Evolutionary conservation across 1,140 invertebrate genomes (phyloP).

Genomic region (Bursaphelenchus mucronatus): DNA sequence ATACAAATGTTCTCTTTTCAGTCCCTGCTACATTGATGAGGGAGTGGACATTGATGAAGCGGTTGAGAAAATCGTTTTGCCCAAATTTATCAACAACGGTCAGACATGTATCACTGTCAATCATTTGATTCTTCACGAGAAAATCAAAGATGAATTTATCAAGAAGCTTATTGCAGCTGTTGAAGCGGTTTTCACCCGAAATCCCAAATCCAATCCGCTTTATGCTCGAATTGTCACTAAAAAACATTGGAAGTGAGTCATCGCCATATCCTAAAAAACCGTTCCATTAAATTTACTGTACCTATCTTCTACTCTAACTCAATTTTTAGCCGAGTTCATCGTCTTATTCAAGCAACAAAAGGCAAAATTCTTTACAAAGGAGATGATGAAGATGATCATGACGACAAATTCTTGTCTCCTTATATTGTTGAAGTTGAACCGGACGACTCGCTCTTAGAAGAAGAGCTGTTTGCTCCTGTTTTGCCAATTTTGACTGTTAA

Average conservation of each 20-base stretch:
- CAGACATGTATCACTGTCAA: constrained; percentile 88
- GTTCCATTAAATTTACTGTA: not conserved
- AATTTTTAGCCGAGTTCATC: constrained; percentile 37
- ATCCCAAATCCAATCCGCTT: constrained; percentile 74
- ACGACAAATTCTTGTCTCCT: constrained; percentile 48
- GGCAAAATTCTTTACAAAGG: constrained; percentile 26
- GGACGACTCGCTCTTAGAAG: constrained; percentile 53
- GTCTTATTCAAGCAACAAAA: constrained; percentile 5
- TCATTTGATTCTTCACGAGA: too few relatives aligned
- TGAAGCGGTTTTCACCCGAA: constrained; percentile 77
- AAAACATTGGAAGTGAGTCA: constrained; percentile 68
- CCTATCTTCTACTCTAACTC: constrained; percentile 4
- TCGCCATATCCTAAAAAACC: not conserved
- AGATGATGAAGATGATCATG: constrained; percentile 35
- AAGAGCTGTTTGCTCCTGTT: constrained; percentile 50
- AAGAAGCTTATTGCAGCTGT: constrained; percentile 59
- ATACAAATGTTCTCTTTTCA: constrained; percentile 23
- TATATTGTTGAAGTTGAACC: constrained; percentile 37
- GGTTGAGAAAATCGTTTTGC: constrained; percentile 77
- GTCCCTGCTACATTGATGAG: constrained; percentile 51
- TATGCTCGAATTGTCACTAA: constrained; percentile 78
- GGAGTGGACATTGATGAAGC: constrained; percentile 61
- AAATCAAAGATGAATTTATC: too few relatives aligned
- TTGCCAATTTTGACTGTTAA: constrained; percentile 36
- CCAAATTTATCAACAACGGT: constrained; percentile 85